Base-by-base conservation (phyloP, 2,113 vertebrate species). In the Syngnathus floridae region DNA sequence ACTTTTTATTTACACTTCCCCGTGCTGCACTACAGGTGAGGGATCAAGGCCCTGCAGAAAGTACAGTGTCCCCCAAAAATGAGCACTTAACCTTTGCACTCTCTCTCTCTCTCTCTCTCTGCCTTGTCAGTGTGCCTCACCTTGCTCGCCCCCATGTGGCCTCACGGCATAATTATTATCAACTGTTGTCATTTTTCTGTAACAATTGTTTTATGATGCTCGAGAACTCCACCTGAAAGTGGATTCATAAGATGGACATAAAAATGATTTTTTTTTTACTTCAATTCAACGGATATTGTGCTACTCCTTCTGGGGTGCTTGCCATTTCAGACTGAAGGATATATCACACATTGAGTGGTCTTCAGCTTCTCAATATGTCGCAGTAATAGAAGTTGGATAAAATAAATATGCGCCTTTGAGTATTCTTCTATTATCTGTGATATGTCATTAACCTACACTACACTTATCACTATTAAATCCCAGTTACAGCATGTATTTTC, bases 31-130 rank as follows among this genome's bases (percentile, higher is more conserved):
- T 84, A 76, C 60, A 1, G 83, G 84, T 81, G 80, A 86, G 84
- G 85, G 67, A 76, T 79, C 69, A 70, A 74, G 78, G 82, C 84
- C 77, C 80, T 48, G 77, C 84, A 85, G 78, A 85, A 89, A 82
- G 81, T 82, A 77, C 75, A 74, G 74, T 76, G 61, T 63, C 80
- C 66, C 56, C 73, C 72, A 69, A 71, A 72, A 73, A 63, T 68
- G 74, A 67, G 78, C 82, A 84, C 86, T 86, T 87, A 89, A 88
- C 82, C 86, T 84, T 86, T 83, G 40, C 67, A 41, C 14, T 4
- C 68, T 71, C 61, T 66, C 72, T 70, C 74, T 66, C 22, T 26
- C 26, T 26, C 26, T 31, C 26, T 31, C 26, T 31, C 26, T 31
- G 69, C 64, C 58, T 75, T 16, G 10, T 49, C 31, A 7, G 65